phyloP scores from a whole-genome alignment of 2,113 vertebrate genomes.

The Corythornis vintsioides region DNA sequence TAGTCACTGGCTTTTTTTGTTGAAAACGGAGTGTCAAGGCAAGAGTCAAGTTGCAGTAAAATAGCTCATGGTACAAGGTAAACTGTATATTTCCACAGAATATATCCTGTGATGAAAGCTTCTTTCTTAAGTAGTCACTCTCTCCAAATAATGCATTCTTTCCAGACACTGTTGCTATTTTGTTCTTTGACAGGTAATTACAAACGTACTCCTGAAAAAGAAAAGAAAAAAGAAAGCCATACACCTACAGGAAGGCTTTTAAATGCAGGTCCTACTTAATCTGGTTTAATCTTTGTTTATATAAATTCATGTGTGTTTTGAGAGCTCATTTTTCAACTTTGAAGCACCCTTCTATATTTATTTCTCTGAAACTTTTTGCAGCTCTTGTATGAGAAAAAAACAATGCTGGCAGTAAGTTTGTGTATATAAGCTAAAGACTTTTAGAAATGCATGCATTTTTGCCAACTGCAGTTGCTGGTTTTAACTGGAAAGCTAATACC shows the following conservation, averaged over 20 bases:
- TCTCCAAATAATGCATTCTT: slow-evolving; percentile 57
- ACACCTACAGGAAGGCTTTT: slow-evolving; percentile 25
- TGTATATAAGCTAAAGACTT: slow-evolving; percentile 22
- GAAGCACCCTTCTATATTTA: slow-evolving; percentile 2
- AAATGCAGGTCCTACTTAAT: slow-evolving; percentile 11
- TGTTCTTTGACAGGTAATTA: slow-evolving; percentile 44
- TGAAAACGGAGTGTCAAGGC: slow-evolving; percentile 41
- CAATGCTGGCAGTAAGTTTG: slow-evolving; percentile 12
- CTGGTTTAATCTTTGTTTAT: slow-evolving; percentile 1
- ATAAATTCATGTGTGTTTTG: background rate
- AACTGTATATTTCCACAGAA: slow-evolving; percentile 43
- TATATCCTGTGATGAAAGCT: slow-evolving; percentile 52
- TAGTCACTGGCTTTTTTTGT: background rate
- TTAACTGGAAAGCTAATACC: background rate
- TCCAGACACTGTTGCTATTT: slow-evolving; percentile 33
- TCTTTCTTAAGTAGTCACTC: slow-evolving; percentile 47
- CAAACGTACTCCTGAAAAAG: background rate
- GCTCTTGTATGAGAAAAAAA: background rate
- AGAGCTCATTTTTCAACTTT: background rate
- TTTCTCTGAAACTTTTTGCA: background rate
- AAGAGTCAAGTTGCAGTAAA: slow-evolving; percentile 13
- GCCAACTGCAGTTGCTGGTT: background rate
- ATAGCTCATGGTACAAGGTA: slow-evolving; percentile 13
- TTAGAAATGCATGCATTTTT: background rate
- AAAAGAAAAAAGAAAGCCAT: background rate